phyloP scores from a whole-genome alignment of 2,797 vertebrate genomes.

The Centropyge bicolor region DNA sequence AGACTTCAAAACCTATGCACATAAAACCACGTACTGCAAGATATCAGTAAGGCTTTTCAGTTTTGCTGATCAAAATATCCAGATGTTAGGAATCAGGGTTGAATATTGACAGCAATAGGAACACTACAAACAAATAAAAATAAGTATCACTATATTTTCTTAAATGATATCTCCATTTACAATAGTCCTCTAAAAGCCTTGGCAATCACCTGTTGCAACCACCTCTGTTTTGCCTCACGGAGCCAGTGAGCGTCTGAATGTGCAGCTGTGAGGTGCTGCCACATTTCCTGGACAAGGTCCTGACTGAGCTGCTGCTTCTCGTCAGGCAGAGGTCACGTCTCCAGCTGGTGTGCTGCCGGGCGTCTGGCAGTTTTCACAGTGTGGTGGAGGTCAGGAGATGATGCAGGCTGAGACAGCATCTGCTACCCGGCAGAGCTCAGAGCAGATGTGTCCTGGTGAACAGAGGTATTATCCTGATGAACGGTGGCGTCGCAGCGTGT shows the following conservation, averaged over 20 bases:
- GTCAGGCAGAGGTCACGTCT: conserved; percentile 22
- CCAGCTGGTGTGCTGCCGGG: conserved; percentile 25
- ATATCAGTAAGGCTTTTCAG: background rate
- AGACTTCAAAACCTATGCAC: background rate
- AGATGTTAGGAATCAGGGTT: background rate
- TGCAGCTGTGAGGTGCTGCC: conserved; percentile 47
- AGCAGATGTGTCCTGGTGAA: conserved; percentile 13
- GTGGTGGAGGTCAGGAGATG: conserved; percentile 27
- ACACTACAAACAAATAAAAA: background rate
- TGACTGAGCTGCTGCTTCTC: conserved; percentile 26
- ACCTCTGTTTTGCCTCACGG: conserved; percentile 17
- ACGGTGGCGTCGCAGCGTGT: background rate
- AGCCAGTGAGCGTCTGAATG: conserved; percentile 32
- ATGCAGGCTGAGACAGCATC: conserved; percentile 28
- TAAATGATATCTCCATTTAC: background rate
- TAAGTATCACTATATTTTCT: background rate
- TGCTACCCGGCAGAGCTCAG: conserved; percentile 31
- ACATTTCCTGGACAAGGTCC: conserved; percentile 31
- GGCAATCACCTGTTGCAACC: conserved; percentile 17
- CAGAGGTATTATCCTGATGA: conserved; percentile 6
- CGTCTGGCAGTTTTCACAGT: conserved; percentile 17
- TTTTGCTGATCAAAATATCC: background rate
- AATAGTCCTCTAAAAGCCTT: conserved; percentile 4
- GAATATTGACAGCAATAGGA: conserved; percentile 1
- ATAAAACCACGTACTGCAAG: background rate